Evolutionary conservation across 2,888 invertebrate genomes (phyloP), one percentile per base, ranked within the genome.

Genomic region (Galerucella calmariensis): DNA sequence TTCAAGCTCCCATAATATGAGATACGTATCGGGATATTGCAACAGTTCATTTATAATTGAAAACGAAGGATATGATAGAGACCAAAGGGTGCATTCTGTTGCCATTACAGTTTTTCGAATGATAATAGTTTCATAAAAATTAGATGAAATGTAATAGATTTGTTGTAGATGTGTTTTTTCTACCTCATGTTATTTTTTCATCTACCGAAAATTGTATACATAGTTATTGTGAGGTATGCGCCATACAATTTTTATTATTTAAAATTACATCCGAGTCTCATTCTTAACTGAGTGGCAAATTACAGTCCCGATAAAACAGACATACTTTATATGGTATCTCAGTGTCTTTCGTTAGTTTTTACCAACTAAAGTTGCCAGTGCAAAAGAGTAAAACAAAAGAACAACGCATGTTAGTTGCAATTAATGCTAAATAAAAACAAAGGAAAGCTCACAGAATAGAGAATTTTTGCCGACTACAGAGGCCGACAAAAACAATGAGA

Each of bases 401-500:
- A 62, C 78, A 73, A 78, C 78, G 81, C 82, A 82, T 82, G 83
- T 84, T 82, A 83, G 83, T 83, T 80, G 80, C 83, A 84, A 84
- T 84, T 84, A 84, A 83, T 82, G 81, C 80, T 76, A 74, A 79
- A 82, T 75, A 81, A 81, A 83, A 83, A 83, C 80, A 76, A 81
- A 82, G 75, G 81, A 82, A 82, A 82, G 81, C 80, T 73, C 77
- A 74, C 74, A 81, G 81, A 81, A 83, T 82, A 79, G 81, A 80
- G 79, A 76, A 78, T 80, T 81, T 82, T 81, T 79, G 77, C 81
- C 67, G 67, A 65, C 56, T 58, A 53, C 67, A 59, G 35, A 53
- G 44, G 27, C 67, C 81, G 81, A 81, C 82, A 82, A 81, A 82
- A 83, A 83, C 83, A 83, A 83, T 83, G 83, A 82, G 82, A 83